Base-by-base conservation (phyloP, 2,888 invertebrate genomes). In the Drosophila borborema region DNA sequence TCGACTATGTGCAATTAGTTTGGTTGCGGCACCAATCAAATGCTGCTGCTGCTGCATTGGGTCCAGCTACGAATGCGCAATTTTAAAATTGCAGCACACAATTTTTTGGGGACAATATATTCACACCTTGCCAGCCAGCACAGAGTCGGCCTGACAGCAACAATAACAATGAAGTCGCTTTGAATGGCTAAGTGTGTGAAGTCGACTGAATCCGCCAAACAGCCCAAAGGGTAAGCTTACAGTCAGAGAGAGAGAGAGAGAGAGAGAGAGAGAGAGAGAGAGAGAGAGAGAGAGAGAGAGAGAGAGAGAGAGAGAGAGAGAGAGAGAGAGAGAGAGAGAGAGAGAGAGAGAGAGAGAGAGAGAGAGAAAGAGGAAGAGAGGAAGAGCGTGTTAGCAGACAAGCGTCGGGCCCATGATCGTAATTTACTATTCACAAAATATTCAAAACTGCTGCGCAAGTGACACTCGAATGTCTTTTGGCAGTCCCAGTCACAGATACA, bases 371-470 rank as follows among this genome's bases (percentile, higher is more conserved):
- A 3, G n/a, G 0, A 14, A 9, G 14, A 2, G 23, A 46, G 46
- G 2, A 45, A 8, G 1, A 14, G 10, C 18, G 46, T n/a, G 31
- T 36, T 18, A 34, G 56, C 41, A 56, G 56, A 43, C 45, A 20
- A 12, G 34, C 31, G 41, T 48, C 60, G 61, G 71, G 49, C 88
- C 71, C 80, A 71, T 88, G 83, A 88, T 86, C 73, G 72, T 86
- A 83, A 85, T 88, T 86, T 88, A 86, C 86, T 70, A 83, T 85
- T 88, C 85, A 85, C 70, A 85, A 83, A 88, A 88, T 86, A 88
- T 85, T 85, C 85, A 85, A 83, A 85, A 83, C 88, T 86, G 64
- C 80, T 68, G 83, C 83, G 83, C 85, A 88, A 86, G 80, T 85
- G 88, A 83, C 86, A 85, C 86, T 88, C 86, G 64, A 88, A 85